phyloP scores from a whole-genome alignment of 2,797 vertebrate genomes.

The Fistularia commersonii region DNA sequence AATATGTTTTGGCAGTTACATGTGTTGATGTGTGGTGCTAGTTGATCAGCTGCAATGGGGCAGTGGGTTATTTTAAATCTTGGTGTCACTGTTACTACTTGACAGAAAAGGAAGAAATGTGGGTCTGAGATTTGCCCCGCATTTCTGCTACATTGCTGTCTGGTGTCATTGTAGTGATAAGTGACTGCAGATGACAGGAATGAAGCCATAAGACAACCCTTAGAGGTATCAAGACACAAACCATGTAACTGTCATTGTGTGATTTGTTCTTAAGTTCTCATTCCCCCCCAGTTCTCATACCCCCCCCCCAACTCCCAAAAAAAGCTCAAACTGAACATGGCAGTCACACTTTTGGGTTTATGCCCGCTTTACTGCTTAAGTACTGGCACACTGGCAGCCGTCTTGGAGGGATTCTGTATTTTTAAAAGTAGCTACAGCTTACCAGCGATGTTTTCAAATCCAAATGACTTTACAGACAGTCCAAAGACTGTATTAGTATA shows the following conservation, averaged over 20 bases:
- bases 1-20: no score
- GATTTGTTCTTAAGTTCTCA: background rate
- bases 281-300: background rate
- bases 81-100: slow-evolving; percentile 21
- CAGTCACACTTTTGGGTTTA: no score
- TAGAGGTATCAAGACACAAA: slow-evolving; percentile 17
- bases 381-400: no score
- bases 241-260: background rate
- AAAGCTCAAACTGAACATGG: no score
- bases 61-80: slow-evolving; percentile 13
- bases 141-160: slow-evolving; percentile 23
- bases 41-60: background rate
- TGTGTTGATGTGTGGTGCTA: background rate
- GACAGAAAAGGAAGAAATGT: slow-evolving; percentile 24
- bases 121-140: slow-evolving; percentile 29
- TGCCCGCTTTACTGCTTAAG: no score
- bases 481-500: no score
- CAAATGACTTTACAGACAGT: no score
- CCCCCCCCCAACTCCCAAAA: no score
- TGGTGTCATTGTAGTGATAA: slow-evolving; percentile 27
- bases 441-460: no score
- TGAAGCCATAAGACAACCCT: slow-evolving; percentile 28
- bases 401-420: no score
- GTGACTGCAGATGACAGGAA: slow-evolving; percentile 48
- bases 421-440: no score